A percentile compares a stretch with the other conserved stretches of the same genome.
phyloP scores from a whole-genome alignment of 2,113 vertebrate genomes.

The Acinonyx jubatus region DNA sequence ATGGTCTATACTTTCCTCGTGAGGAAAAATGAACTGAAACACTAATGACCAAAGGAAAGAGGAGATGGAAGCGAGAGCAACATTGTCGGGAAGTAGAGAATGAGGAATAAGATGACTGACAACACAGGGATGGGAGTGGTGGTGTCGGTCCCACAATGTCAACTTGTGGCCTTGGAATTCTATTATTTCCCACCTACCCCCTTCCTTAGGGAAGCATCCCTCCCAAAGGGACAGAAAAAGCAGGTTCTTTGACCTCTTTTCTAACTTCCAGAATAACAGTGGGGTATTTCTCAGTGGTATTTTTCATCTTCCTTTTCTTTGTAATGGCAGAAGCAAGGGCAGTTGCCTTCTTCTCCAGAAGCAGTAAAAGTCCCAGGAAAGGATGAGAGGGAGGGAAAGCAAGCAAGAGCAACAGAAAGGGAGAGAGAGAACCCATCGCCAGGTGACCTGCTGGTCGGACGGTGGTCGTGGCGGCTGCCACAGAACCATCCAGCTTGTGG shows the following conservation, averaged over 20 bases:
- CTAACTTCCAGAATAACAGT: background rate
- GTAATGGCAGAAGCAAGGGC: background rate
- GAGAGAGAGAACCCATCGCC: background rate
- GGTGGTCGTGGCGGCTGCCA: background rate
- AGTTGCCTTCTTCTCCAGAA: background rate
- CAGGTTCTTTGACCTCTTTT: background rate
- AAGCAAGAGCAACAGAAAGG: background rate
- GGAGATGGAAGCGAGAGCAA: background rate
- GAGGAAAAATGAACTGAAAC: background rate
- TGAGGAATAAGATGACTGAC: background rate
- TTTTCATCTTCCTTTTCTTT: conserved; percentile 48
- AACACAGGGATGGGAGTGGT: background rate
- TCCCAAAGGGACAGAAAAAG: background rate
- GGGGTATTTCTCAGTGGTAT: background rate
- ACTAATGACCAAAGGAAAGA: background rate
- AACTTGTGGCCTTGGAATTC: background rate
- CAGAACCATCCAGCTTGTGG: background rate
- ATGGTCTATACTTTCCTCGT: background rate
- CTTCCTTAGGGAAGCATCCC: background rate
- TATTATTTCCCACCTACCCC: background rate
- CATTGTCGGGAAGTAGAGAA: background rate
- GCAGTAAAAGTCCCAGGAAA: background rate
- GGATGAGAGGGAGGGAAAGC: background rate
- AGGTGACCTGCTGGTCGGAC: background rate
- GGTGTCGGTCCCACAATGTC: no score